Evolutionary conservation across 1,140 invertebrate species (phyloP).

Genomic region (Hyphantria cunea): DNA sequence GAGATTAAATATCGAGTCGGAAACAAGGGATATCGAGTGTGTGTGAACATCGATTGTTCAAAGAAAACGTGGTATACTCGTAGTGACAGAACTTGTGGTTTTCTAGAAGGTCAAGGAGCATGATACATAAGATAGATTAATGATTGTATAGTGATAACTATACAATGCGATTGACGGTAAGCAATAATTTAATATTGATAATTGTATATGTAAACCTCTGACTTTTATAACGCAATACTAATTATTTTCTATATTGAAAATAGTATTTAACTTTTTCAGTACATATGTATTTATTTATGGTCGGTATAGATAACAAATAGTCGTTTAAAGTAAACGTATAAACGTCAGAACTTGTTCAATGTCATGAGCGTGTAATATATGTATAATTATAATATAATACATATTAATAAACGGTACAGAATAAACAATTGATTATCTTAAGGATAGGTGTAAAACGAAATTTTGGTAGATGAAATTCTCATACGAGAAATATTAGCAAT

Average conservation of each 20-base stretch:
- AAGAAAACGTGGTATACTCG: conserved; percentile 32
- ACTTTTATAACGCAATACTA: neutral
- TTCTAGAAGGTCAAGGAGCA: conserved; percentile 46
- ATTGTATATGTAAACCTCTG: conserved; percentile 7
- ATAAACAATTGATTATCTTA: no score
- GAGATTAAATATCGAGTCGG: conserved; percentile 35
- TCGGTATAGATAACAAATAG: neutral
- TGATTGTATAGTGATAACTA: conserved; percentile 12
- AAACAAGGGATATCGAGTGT: no score
- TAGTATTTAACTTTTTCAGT: neutral
- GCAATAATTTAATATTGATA: conserved; percentile 3
- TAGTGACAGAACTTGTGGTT: conserved; percentile 44
- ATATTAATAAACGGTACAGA: no score
- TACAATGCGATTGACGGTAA: conserved; percentile 32
- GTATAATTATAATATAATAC: no score
- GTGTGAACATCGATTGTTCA: conserved; percentile 30
- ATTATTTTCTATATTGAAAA: neutral
- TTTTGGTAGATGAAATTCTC: no score
- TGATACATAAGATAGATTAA: conserved; percentile 9
- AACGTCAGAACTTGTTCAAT: no score
- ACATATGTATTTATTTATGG: neutral
- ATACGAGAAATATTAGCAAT: no score
- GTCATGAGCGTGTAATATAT: no score
- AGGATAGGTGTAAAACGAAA: no score
- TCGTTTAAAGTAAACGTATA: neutral